Evolutionary conservation across 1,140 invertebrate species (phyloP).

Genomic region (Hetaerina americana): DNA sequence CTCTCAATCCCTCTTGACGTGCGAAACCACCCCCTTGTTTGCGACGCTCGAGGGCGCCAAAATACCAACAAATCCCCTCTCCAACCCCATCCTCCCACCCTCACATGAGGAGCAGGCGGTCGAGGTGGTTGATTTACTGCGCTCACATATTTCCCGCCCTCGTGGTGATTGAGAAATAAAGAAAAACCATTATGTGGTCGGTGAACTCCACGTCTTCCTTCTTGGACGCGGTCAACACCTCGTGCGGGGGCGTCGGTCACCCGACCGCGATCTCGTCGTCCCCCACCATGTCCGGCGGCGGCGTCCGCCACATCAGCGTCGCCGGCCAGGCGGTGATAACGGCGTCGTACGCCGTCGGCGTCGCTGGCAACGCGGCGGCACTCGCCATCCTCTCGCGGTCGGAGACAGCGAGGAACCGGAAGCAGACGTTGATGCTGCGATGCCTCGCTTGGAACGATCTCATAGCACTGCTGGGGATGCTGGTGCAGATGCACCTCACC

Average conservation of each 20-base stretch:
- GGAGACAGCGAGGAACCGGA: slow-evolving; percentile 44
- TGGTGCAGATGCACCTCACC: slow-evolving; percentile 42
- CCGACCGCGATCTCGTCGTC: not conserved
- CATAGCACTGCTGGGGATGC: slow-evolving; percentile 41
- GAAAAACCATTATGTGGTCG: too few species aligned
- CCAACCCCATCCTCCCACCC: too few species aligned
- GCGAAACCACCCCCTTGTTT: too few species aligned
- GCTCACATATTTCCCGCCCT: too few species aligned
- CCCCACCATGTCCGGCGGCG: not conserved
- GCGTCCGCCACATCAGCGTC: not conserved
- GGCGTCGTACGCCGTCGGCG: not conserved
- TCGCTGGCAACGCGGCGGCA: slow-evolving; percentile 40
- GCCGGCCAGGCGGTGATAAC: not conserved
- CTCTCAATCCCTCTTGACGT: too few species aligned
- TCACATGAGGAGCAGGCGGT: too few species aligned
- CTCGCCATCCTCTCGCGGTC: slow-evolving; percentile 40
- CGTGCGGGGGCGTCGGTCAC: not conserved
- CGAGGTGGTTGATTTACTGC: too few species aligned
- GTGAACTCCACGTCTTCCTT: too few species aligned
- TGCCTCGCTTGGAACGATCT: slow-evolving; percentile 67
- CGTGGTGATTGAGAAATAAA: too few species aligned
- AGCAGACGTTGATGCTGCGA: slow-evolving; percentile 65
- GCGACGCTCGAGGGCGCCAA: too few species aligned
- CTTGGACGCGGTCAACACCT: too few species aligned
- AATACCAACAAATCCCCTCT: too few species aligned